A percentile compares a stretch with the other conserved stretches of the same genome.
Conservation (phyloP, 2,113 vertebrate genomes). For the Prolemur simus region DNA sequence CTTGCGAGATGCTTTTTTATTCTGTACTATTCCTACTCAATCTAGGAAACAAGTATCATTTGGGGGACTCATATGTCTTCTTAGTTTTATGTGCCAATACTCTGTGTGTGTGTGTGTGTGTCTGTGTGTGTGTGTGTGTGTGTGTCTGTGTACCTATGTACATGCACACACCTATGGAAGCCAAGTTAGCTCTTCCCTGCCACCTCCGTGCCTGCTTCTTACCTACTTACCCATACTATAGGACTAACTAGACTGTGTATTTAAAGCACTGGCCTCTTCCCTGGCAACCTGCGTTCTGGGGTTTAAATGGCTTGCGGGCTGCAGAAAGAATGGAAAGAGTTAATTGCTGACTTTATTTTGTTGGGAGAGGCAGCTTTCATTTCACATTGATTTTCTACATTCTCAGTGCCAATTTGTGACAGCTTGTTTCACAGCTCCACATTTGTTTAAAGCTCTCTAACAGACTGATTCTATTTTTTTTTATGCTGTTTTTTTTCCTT, state of each 20-base stretch:
- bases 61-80: not conserved
- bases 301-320: not conserved
- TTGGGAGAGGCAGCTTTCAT: slow-evolving; percentile 79
- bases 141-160: not conserved
- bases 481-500: slow-evolving; percentile 55
- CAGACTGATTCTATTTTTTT: slow-evolving; percentile 82
- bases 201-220: not conserved
- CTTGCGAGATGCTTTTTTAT: not conserved
- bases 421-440: slow-evolving; percentile 84
- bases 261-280: slow-evolving; percentile 21
- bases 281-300: slow-evolving; percentile 2
- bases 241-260: not conserved
- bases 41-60: not conserved
- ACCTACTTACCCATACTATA: not conserved
- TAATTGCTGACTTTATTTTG: slow-evolving; percentile 77
- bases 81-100: not conserved
- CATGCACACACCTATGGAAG: not conserved
- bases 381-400: slow-evolving; percentile 81
- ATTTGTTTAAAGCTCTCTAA: slow-evolving; percentile 84
- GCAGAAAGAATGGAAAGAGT: slow-evolving; percentile 65
- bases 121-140: not conserved
- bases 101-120: not conserved
- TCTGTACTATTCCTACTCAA: not conserved
- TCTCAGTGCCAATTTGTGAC: slow-evolving; percentile 81
- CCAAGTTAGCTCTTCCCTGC: not conserved